A percentile compares a stretch with the other conserved stretches of the same genome.
phyloP scores from a whole-genome alignment of 2,113 vertebrate species.

The Lamprologus sp. region DNA sequence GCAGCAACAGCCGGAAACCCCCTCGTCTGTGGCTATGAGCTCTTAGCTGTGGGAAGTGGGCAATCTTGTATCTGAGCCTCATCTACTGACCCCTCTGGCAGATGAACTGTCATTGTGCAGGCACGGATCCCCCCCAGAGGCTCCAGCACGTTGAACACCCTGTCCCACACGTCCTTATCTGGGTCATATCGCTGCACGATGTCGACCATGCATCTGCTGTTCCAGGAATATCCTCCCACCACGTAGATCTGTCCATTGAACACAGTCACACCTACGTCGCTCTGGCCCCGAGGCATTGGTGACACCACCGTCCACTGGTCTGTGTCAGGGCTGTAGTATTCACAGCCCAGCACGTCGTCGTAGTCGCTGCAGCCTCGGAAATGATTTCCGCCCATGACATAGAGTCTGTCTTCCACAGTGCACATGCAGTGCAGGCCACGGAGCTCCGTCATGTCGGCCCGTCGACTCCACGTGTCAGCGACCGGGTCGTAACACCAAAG shows the following conservation, averaged over 20 bases:
- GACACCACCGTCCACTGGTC: constrained; percentile 77
- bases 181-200: constrained; percentile 77
- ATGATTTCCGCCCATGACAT: constrained; percentile 79
- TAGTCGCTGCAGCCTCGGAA: constrained; percentile 75
- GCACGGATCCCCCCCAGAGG: constrained; percentile 77
- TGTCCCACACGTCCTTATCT: constrained; percentile 66
- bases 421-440: constrained; percentile 81
- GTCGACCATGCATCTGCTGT: constrained; percentile 79
- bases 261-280: constrained; percentile 74
- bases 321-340: constrained; percentile 69
- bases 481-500: constrained; percentile 68
- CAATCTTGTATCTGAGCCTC: constrained; percentile 69
- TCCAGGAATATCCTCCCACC: constrained; percentile 79
- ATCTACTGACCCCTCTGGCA: constrained; percentile 64
- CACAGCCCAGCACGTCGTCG: constrained; percentile 74
- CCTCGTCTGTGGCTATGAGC: constrained; percentile 1
- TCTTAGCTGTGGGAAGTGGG: constrained; percentile 58
- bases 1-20: not conserved
- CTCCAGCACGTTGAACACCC: constrained; percentile 74
- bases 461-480: constrained; percentile 60
- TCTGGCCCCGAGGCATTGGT: constrained; percentile 74
- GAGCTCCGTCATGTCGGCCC: constrained; percentile 73
- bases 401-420: constrained; percentile 70
- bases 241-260: constrained; percentile 72
- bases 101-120: constrained; percentile 74